Evolutionary conservation across 1,140 invertebrate species (phyloP), one percentile per base, ranked within the genome.

Genomic region (Zaprionus kolodkinae): DNA sequence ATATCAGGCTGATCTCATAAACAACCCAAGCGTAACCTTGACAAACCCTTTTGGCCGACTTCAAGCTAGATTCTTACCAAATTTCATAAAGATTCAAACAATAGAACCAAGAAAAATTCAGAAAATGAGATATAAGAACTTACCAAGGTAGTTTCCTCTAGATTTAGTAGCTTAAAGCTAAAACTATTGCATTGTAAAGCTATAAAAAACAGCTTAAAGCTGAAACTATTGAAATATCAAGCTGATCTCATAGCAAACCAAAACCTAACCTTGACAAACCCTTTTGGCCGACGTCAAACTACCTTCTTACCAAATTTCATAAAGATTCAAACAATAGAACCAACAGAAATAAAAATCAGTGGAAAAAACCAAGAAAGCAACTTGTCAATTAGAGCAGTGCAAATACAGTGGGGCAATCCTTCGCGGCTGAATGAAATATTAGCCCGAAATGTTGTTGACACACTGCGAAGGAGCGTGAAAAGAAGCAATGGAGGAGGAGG

Each of bases 361-460:
- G 45, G 11, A 40, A 40, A 5, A 5, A 40, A n/a, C 0, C 10
- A 55, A 55, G 12, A 30, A 30, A 30, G 13, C 52, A 25, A 33
- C 7, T 45, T 15, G n/a, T n/a, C 52, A 50, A 50, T 50, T 50
- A 50, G 10, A 15, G 27, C 27, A 30, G 40, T 15, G 45, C 45
- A 48, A 48, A 50, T 25, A 50, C 17, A 50, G 17, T 0, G 10
- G 10, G 17, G 10, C 60, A 62, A 62, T 50, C 50, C 27, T 55
- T 55, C 9, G 54, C 45, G 40, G 38, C 56, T 63, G 45, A 70
- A 79, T 21, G 71, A 43, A 65, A 79, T 50, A 40, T 45, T 74
- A 56, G 43, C 27, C 15, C 2, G 0, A 60, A 36, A 50, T 52
- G 56, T 59, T 55, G 35, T 54, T 56, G 38, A 56, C 15, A 43